Conservation (phyloP, 2,797 vertebrate genomes). For the Siniperca undulata region DNA sequence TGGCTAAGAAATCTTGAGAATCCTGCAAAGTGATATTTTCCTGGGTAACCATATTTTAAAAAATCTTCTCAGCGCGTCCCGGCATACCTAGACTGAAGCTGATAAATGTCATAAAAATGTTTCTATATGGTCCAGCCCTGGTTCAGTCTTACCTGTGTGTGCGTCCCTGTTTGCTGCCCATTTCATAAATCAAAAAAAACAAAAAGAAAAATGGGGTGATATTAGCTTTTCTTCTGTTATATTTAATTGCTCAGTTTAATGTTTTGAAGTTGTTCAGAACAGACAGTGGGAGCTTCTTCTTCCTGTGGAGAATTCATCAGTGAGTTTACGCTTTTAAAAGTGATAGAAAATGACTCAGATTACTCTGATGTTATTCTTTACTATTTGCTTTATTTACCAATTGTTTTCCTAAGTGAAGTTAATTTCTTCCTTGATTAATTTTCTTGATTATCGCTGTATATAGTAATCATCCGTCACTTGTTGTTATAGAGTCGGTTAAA, state of each 20-base stretch:
- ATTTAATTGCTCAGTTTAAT: not conserved
- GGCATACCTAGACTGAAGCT: too few species aligned
- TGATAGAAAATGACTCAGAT: slow-evolving; percentile 14
- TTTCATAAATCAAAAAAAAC: not conserved
- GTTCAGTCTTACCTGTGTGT: not conserved
- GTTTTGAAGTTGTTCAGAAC: not conserved
- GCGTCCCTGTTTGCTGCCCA: too few species aligned
- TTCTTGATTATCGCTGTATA: slow-evolving; percentile 26
- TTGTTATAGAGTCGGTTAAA: not conserved
- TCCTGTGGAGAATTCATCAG: slow-evolving; percentile 33
- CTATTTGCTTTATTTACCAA: slow-evolving; percentile 50
- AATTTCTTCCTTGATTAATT: slow-evolving; percentile 26
- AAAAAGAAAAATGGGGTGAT: not conserved
- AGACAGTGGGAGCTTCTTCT: not conserved
- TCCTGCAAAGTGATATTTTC: not conserved
- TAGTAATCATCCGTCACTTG: slow-evolving; percentile 16
- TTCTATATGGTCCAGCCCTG: not conserved
- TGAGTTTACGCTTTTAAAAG: slow-evolving; percentile 17
- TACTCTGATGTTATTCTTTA: not conserved
- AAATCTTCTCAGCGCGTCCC: not conserved
- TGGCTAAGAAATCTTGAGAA: too few species aligned
- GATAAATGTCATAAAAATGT: not conserved
- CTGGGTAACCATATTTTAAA: too few species aligned
- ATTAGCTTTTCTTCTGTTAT: not conserved
- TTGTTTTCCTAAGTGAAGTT: slow-evolving; percentile 16